Evolutionary conservation across 2,113 vertebrate genomes (phyloP).

Genomic region (Cromileptes altivelis): DNA sequence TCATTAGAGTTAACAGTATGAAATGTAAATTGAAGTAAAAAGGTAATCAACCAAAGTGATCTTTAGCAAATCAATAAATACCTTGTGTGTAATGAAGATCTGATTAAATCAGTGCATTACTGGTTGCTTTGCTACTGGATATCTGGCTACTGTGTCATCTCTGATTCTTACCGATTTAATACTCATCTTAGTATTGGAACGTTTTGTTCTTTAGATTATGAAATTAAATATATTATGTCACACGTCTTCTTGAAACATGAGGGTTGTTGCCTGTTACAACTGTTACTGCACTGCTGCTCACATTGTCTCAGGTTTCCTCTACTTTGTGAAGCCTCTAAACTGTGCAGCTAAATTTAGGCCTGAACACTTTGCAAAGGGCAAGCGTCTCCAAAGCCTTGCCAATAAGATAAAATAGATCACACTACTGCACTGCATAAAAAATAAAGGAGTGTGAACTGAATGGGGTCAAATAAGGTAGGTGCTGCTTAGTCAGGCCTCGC

Average conservation of each 20-base stretch:
- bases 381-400: conserved; percentile 7
- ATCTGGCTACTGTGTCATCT: neutral
- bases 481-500: neutral
- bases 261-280: neutral
- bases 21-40: neutral
- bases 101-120: neutral
- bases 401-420: neutral
- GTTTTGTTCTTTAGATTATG: neutral
- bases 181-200: neutral
- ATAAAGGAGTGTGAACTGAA: neutral
- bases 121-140: neutral
- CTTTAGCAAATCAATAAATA: neutral
- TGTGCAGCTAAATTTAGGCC: conserved; percentile 76
- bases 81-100: neutral
- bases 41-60: neutral
- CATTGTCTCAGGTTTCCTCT: conserved; percentile 70
- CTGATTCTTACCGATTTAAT: neutral
- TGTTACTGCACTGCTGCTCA: conserved; percentile 19
- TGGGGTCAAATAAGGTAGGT: too few species aligned
- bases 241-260: neutral
- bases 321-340: conserved; percentile 50
- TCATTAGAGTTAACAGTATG: neutral
- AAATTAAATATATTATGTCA: neutral
- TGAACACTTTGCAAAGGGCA: conserved; percentile 70
- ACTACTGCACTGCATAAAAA: conserved; percentile 8